These are phyloP conservation scores for Synanthedon tipuliformis DNA, from an alignment of 2,888 invertebrate genomes.

Conservation along the genomic window DNA sequence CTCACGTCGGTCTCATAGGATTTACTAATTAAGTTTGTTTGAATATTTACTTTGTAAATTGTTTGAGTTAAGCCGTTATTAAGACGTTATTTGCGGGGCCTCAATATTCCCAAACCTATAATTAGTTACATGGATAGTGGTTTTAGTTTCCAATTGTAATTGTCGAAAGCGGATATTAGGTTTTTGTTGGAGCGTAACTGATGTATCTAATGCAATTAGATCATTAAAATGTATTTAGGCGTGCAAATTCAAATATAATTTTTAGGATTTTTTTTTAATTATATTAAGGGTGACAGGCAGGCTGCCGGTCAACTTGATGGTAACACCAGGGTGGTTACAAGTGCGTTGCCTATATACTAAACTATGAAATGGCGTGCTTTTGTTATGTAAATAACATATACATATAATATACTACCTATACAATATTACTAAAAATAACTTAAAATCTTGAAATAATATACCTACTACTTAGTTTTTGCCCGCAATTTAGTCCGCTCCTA, in stretches of 20 bases:
- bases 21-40: constrained; percentile 58
- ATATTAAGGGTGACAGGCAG: no score
- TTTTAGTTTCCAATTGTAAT: constrained; percentile 5
- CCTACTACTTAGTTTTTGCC: no score
- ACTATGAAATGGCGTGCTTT: no score
- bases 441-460: no score
- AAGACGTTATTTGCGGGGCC: constrained; percentile 42
- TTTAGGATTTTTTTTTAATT: background rate
- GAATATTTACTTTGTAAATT: constrained; percentile 60
- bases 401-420: no score
- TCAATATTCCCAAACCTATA: constrained; percentile 26
- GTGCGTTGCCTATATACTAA: no score
- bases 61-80: constrained; percentile 52
- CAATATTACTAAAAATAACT: no score
- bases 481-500: no score
- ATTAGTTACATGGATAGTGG: constrained; percentile 15
- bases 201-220: constrained; percentile 2
- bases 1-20: constrained; percentile 35
- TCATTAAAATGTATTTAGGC: constrained; percentile 8
- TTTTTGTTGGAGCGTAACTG: constrained; percentile 7
- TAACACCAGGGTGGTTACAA: no score
- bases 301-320: no score
- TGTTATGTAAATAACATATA: no score
- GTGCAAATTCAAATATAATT: background rate
- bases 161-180: constrained; percentile 6